A percentile compares a stretch with the other conserved stretches of the same genome.
Conservation (phyloP, 2,888 invertebrate species). For the Ditula angustiorana region DNA sequence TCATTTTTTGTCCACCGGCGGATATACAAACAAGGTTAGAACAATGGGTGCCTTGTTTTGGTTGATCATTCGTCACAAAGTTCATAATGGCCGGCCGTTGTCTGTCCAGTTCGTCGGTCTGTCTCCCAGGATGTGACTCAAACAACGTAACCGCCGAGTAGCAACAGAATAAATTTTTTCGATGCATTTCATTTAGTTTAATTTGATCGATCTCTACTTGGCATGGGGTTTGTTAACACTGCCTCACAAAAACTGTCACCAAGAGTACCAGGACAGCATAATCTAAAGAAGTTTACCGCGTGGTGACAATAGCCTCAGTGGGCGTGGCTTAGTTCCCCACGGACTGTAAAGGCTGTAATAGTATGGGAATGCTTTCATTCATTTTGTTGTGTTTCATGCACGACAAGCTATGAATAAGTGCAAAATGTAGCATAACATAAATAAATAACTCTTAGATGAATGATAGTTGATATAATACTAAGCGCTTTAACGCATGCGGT, state of each 20-base stretch:
- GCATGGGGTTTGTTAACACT: conserved; percentile 19
- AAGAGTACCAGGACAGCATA: conserved; percentile 63
- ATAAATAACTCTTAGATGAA: neutral
- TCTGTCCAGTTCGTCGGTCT: conserved; percentile 52
- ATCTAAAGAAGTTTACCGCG: conserved; percentile 37
- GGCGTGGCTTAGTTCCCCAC: conserved; percentile 34
- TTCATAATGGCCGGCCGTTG: conserved; percentile 53
- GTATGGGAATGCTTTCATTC: neutral
- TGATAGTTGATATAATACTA: conserved; percentile 14
- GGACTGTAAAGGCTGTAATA: neutral
- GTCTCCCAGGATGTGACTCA: conserved; percentile 72
- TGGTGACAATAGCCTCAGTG: conserved; percentile 44
- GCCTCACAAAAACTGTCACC: conserved; percentile 66
- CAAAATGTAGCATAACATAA: neutral
- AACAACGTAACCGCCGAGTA: conserved; percentile 52
- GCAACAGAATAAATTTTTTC: conserved; percentile 39
- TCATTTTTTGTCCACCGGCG: conserved; percentile 63
- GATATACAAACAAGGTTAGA: conserved; percentile 68
- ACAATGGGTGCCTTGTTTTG: conserved; percentile 72
- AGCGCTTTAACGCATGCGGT: conserved; percentile 50
- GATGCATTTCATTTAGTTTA: neutral
- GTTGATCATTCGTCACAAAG: conserved; percentile 57
- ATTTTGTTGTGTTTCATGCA: neutral
- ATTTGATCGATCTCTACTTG: conserved; percentile 8
- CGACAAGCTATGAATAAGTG: neutral